These are phyloP conservation scores for Ovis canadensis DNA, from an alignment of 2,113 vertebrate genomes.

Conservation along the genomic window DNA sequence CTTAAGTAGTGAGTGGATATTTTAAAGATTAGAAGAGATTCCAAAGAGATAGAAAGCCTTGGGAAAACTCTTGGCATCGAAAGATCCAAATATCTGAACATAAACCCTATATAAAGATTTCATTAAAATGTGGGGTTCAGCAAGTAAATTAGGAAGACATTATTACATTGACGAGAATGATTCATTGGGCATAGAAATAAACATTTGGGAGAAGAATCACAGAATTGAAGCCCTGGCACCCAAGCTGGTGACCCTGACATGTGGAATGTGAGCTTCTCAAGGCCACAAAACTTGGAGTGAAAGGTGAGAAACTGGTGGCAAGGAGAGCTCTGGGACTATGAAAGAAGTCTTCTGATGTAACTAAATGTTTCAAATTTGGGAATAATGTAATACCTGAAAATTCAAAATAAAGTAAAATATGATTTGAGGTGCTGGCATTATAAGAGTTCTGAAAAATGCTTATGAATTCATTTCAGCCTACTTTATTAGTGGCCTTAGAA, in stretches of 20 bases:
- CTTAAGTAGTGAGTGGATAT: not conserved
- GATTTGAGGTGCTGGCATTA: not conserved
- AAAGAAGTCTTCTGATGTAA: not conserved
- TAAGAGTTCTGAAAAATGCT: not conserved
- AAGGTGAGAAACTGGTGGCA: not conserved
- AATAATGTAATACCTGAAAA: not conserved
- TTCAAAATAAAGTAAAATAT: not conserved
- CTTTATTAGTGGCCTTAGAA: constrained; percentile 20
- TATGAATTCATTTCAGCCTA: constrained; percentile 20
- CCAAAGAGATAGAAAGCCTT: not conserved
- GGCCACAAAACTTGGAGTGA: not conserved
- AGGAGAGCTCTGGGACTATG: not conserved
- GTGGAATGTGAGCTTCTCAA: not conserved
- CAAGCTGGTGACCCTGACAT: not conserved
- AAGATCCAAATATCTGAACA: not conserved
- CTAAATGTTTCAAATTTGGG: not conserved
- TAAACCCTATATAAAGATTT: not conserved
- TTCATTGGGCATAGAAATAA: not conserved
- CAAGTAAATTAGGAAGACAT: not conserved
- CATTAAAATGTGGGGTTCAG: not conserved
- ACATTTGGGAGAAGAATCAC: not conserved
- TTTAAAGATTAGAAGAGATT: not conserved
- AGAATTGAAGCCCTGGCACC: not conserved
- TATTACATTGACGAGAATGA: not conserved
- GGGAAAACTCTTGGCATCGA: not conserved